Conservation (phyloP, 2,113 vertebrate species). For the Chelonoidis abingdonii region DNA sequence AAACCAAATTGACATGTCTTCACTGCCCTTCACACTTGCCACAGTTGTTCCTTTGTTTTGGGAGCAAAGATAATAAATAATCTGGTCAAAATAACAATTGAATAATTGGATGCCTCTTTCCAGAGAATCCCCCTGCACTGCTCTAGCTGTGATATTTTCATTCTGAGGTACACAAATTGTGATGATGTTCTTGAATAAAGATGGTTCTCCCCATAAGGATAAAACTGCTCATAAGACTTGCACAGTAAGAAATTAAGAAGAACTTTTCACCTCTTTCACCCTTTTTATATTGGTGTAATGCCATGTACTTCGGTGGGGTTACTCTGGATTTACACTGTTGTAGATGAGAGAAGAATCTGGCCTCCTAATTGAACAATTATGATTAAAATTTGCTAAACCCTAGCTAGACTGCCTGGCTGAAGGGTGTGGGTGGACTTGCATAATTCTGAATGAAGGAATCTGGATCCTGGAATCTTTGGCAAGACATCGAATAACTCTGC, state of each 20-base stretch:
- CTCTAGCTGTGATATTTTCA: background rate
- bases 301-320: background rate
- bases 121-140: background rate
- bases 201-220: background rate
- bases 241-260: background rate
- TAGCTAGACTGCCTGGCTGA: background rate
- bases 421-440: conserved; percentile 70
- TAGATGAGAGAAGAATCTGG: background rate
- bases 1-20: background rate
- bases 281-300: background rate
- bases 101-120: conserved; percentile 22
- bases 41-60: conserved; percentile 37
- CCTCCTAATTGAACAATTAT: conserved; percentile 22
- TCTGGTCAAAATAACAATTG: conserved; percentile 24
- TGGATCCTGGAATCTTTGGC: conserved; percentile 49
- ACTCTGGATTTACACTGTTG: background rate
- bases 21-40: background rate
- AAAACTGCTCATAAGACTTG: background rate
- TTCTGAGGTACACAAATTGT: background rate
- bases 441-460: conserved; percentile 62
- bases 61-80: conserved; percentile 11
- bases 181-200: background rate
- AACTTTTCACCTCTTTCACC: background rate
- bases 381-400: background rate
- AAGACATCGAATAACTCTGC: conserved; percentile 23